Percentiles rank a stretch among this genome's conserved stretches.
Evolutionary conservation across 37 sponge, comb jelly and placozoan species (phyloP).

Genomic region (Haliclona indistincta): DNA sequence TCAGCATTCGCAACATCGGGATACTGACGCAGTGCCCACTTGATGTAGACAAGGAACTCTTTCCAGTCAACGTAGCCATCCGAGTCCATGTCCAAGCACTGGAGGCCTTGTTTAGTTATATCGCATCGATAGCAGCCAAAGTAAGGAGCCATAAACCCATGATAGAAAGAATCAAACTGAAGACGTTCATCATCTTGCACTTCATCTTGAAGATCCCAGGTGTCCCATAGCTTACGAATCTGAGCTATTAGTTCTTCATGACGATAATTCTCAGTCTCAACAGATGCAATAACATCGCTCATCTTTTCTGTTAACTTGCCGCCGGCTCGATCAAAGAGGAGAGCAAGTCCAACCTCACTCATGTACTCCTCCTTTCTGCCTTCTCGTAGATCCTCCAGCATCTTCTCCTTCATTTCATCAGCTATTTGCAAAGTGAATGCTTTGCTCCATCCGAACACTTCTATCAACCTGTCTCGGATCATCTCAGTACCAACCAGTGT

Average conservation of each 20-base stretch:
- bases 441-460: conserved; percentile 54
- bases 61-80: conserved; percentile 84
- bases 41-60: conserved; percentile 80
- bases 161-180: conserved; percentile 80
- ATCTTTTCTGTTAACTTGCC: conserved; percentile 66
- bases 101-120: conserved; percentile 56
- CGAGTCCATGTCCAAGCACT: conserved; percentile 79
- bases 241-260: conserved; percentile 60
- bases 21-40: conserved; percentile 85
- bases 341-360: conserved; percentile 64
- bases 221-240: conserved; percentile 69
- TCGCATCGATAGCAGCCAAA: conserved; percentile 85
- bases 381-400: conserved; percentile 59
- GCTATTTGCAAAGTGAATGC: conserved; percentile 65
- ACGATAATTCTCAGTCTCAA: conserved; percentile 6
- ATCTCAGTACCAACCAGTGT: conserved; percentile 74
- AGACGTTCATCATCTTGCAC: conserved; percentile 48
- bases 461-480: conserved; percentile 55
- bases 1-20: conserved; percentile 49
- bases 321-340: conserved; percentile 82
- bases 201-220: conserved; percentile 65
- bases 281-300: conserved; percentile 49
- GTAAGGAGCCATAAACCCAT: conserved; percentile 88
- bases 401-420: conserved; percentile 65
- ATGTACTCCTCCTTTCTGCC: conserved; percentile 88